These are phyloP conservation scores for Arctia plantaginis DNA, from an alignment of 2,888 invertebrate genomes.

Conservation along the genomic window DNA sequence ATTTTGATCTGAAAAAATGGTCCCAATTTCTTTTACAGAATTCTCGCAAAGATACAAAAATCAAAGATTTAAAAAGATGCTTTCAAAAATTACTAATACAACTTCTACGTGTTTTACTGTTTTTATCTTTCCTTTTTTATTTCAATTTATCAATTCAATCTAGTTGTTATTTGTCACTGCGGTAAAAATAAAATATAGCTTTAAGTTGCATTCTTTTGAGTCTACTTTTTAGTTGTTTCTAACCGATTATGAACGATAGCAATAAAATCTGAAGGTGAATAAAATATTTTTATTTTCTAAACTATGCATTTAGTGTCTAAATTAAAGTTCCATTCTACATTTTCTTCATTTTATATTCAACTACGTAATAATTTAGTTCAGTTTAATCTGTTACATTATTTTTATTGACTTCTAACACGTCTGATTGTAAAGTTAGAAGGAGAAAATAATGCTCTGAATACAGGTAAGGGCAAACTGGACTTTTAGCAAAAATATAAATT, in stretches of 20 bases:
- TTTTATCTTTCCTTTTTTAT: not conserved
- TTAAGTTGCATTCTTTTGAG: not conserved
- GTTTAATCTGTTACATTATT: not conserved
- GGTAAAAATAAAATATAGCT: not conserved
- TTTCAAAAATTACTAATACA: not conserved
- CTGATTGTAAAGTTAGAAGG: too few relatives aligned
- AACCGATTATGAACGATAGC: not conserved
- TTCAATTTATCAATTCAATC: not conserved
- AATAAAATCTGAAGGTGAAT: not conserved
- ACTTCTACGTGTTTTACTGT: not conserved
- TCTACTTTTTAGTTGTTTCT: not conserved
- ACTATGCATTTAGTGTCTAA: not conserved
- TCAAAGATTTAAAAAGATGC: not conserved
- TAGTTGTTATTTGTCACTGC: not conserved
- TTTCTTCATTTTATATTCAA: not conserved
- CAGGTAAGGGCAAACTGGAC: not conserved
- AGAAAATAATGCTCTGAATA: too few relatives aligned
- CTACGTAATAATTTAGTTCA: not conserved
- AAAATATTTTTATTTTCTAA: not conserved
- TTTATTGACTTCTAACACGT: too few relatives aligned
- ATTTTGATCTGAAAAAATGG: too few relatives aligned
- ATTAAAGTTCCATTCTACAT: slow-evolving; percentile 20
- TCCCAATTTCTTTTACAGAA: too few relatives aligned
- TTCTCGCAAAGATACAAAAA: too few relatives aligned
- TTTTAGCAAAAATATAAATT: too few relatives aligned